phyloP scores from a whole-genome alignment of 2,888 invertebrate genomes.

The Pterostichus madidus region DNA sequence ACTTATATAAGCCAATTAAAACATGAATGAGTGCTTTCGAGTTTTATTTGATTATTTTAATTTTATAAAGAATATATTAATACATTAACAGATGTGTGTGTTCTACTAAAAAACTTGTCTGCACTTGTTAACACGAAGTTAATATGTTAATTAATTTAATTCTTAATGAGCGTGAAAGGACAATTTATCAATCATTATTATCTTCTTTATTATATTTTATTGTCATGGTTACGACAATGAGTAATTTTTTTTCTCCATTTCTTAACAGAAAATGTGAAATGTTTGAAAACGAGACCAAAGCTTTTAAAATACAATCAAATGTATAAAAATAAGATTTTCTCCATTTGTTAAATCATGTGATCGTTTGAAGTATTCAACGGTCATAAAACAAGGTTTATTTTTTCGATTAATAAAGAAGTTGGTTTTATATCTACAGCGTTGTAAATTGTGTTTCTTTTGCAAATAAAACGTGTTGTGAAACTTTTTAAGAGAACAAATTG shows the following conservation, averaged over 20 bases:
- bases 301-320: background rate
- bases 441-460: slow-evolving; percentile 27
- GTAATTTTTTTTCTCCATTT: too few relatives aligned
- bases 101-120: slow-evolving; percentile 5
- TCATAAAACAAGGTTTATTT: too few relatives aligned
- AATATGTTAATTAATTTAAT: background rate
- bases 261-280: background rate
- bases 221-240: too few relatives aligned
- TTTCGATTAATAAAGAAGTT: too few relatives aligned
- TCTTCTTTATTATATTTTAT: too few relatives aligned
- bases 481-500: slow-evolving; percentile 40
- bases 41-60: slow-evolving; percentile 36
- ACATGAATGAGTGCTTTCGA: background rate
- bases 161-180: background rate
- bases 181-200: too few relatives aligned
- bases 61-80: background rate
- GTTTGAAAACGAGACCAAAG: background rate
- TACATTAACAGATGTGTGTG: slow-evolving; percentile 8
- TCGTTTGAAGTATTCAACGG: too few relatives aligned
- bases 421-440: too few relatives aligned
- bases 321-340: too few relatives aligned
- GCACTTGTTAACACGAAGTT: background rate
- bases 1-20: slow-evolving; percentile 32
- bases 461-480: slow-evolving; percentile 33
- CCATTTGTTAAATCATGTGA: too few relatives aligned